Percentiles rank a stretch among this genome's conserved stretches.
phyloP scores from a whole-genome alignment of 2,797 vertebrate genomes.

The Urosaurus nigricauda region DNA sequence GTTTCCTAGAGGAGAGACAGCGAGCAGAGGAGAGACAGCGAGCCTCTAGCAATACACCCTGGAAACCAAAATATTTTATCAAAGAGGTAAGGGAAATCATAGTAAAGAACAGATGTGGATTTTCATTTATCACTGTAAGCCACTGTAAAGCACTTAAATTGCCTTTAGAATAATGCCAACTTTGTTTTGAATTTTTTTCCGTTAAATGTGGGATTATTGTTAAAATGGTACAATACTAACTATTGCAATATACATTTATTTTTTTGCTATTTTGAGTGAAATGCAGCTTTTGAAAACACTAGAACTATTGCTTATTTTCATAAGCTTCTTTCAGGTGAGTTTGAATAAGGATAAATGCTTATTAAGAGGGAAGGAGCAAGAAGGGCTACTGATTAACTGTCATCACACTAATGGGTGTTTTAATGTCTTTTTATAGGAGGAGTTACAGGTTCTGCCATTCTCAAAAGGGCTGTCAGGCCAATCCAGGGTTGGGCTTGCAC shows the following conservation, averaged over 20 bases:
- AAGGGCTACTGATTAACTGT: background rate
- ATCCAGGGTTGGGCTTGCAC: too few species aligned
- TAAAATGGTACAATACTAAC: background rate
- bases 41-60: conserved; percentile 77
- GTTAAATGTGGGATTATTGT: background rate
- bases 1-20: conserved; percentile 90
- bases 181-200: background rate
- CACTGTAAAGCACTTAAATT: background rate
- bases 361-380: background rate
- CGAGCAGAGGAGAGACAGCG: conserved; percentile 88
- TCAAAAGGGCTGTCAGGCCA: too few species aligned
- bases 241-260: background rate
- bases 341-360: background rate
- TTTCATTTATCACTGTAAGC: background rate
- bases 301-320: background rate
- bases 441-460: background rate
- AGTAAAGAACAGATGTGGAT: too few species aligned
- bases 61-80: conserved; percentile 91
- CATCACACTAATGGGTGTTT: background rate
- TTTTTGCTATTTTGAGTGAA: background rate
- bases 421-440: background rate
- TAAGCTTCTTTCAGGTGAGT: background rate
- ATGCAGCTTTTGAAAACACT: background rate
- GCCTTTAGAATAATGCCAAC: background rate
- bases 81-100: conserved; percentile 85